Conservation (phyloP, 2,888 invertebrate genomes). For the Phlogophora meticulosa region DNA sequence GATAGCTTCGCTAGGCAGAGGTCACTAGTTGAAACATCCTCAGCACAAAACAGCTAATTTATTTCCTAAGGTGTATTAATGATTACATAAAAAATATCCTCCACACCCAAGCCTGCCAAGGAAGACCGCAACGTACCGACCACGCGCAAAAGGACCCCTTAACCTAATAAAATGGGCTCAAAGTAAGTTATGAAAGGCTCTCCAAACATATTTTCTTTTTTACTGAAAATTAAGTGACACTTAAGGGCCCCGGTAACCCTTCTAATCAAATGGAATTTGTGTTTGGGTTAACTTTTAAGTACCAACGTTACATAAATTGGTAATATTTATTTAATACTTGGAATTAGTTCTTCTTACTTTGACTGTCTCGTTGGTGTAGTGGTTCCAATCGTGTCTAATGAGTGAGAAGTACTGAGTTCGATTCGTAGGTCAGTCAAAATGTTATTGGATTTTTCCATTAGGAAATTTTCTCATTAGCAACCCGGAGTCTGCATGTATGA, state of each 20-base stretch:
- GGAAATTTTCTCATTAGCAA: no score
- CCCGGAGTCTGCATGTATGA: no score
- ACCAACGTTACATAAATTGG: slow-evolving; percentile 11
- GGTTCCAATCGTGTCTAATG: no score
- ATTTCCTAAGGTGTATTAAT: slow-evolving; percentile 28
- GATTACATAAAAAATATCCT: slow-evolving; percentile 29
- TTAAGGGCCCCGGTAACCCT: slow-evolving; percentile 37
- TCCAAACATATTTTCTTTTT: slow-evolving; percentile 51
- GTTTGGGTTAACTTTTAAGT: slow-evolving; percentile 33
- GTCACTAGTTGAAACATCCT: neutral
- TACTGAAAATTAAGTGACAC: slow-evolving; percentile 49
- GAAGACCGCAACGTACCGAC: slow-evolving; percentile 23
- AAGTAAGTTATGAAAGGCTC: slow-evolving; percentile 51
- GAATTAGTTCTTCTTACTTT: neutral
- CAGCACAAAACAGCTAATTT: neutral
- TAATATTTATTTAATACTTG: slow-evolving; percentile 2
- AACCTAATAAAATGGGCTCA: slow-evolving; percentile 47
- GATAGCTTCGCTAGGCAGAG: neutral
- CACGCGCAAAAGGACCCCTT: slow-evolving; percentile 32
- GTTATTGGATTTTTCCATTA: no score
- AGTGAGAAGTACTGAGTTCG: no score
- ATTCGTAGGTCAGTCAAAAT: no score
- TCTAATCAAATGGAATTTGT: slow-evolving; percentile 56
- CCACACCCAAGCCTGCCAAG: slow-evolving; percentile 2
- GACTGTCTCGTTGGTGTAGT: no score